Percentiles rank a stretch among this genome's conserved stretches.
phyloP scores from a whole-genome alignment of 1,140 invertebrate genomes.

The Antheraea mylitta region DNA sequence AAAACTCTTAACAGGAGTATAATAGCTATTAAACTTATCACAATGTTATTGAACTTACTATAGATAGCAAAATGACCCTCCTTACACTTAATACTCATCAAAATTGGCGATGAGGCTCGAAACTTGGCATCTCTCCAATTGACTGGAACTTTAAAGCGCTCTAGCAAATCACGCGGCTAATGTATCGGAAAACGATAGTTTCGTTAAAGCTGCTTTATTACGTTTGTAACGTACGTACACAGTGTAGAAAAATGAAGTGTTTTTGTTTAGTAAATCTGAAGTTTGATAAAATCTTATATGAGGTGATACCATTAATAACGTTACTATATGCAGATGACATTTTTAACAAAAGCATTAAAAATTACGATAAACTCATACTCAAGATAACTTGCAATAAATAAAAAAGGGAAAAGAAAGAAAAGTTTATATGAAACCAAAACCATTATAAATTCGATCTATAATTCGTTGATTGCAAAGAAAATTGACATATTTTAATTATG shows the following conservation, averaged over 20 bases:
- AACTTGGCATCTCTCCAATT: slow-evolving; percentile 25
- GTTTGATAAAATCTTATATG: no score
- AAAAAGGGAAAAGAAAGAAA: no score
- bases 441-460: no score
- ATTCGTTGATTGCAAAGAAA: no score
- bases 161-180: slow-evolving; percentile 7
- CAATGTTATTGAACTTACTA: slow-evolving; percentile 26
- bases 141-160: slow-evolving; percentile 11
- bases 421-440: no score
- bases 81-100: slow-evolving; percentile 29
- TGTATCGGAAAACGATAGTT: slow-evolving; percentile 2
- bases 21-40: slow-evolving; percentile 5
- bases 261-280: neutral
- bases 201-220: neutral
- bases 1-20: no score
- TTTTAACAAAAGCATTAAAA: no score
- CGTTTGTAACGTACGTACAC: neutral
- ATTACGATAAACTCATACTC: no score
- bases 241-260: neutral
- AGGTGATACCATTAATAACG: neutral
- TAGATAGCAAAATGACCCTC: slow-evolving; percentile 25
- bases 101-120: slow-evolving; percentile 25
- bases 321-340: no score
- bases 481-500: no score
- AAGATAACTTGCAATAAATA: no score